phyloP scores from a whole-genome alignment of 2,797 vertebrate genomes.

The Pipistrellus kuhlii region DNA sequence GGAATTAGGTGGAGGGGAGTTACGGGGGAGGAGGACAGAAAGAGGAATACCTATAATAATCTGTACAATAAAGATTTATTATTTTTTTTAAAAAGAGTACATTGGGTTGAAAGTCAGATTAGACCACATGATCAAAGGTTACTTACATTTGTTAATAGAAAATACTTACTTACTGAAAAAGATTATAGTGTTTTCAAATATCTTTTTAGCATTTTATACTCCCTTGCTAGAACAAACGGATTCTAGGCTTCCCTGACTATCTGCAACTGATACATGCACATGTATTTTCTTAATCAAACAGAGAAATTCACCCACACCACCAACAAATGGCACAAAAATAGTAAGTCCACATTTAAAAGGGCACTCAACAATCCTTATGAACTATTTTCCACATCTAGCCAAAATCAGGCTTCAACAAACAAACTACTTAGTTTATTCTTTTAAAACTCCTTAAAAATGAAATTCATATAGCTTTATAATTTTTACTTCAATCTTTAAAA shows the following conservation, averaged over 20 bases:
- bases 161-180: neutral
- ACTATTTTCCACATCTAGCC: neutral
- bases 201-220: neutral
- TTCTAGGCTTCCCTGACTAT: neutral
- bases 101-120: neutral
- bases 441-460: constrained; percentile 25
- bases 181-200: neutral
- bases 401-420: constrained; percentile 10
- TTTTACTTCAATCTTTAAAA: constrained; percentile 57
- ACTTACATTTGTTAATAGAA: constrained; percentile 5
- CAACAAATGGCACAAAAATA: neutral
- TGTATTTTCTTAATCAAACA: constrained; percentile 26
- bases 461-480: constrained; percentile 10
- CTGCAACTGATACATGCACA: neutral
- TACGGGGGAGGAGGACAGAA: no score
- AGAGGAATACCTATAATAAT: no score
- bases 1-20: no score
- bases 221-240: neutral
- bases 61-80: no score
- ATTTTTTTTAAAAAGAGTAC: neutral
- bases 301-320: neutral
- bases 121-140: neutral
- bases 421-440: neutral
- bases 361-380: neutral
- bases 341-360: neutral